Percentiles rank a stretch among this genome's conserved stretches.
phyloP scores from a whole-genome alignment of 1,140 invertebrate genomes.

The Heliothis virescens region DNA sequence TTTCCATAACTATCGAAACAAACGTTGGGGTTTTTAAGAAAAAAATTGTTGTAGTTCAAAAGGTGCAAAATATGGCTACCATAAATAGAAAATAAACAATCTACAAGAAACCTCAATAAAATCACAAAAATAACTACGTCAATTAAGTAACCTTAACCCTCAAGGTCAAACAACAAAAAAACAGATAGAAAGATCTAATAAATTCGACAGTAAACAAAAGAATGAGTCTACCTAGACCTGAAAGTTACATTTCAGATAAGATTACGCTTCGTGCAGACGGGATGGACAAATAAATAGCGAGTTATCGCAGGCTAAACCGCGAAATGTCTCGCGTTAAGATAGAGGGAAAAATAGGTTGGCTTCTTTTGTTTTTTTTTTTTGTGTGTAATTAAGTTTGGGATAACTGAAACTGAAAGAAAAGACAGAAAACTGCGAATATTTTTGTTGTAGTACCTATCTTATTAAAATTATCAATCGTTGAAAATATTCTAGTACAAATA shows the following conservation, averaged over 20 bases:
- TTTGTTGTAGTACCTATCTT: no score
- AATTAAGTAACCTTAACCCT: background rate
- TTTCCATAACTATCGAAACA: no score
- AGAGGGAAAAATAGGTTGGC: constrained; percentile 62
- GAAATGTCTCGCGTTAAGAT: constrained; percentile 68
- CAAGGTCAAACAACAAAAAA: background rate
- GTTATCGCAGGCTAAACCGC: constrained; percentile 70
- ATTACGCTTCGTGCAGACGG: constrained; percentile 49
- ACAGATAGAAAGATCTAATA: constrained; percentile 2
- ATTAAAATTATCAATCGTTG: no score
- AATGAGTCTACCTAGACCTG: constrained; percentile 43
- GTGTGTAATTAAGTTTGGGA: background rate
- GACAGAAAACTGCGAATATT: no score
- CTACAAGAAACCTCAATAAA: no score
- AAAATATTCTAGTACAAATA: no score
- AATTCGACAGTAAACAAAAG: constrained; percentile 34
- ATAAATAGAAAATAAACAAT: no score
- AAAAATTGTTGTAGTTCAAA: no score
- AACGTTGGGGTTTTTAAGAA: no score
- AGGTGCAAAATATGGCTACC: no score
- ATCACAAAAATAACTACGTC: no score
- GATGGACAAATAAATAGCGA: constrained; percentile 65
- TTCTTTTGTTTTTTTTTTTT: constrained; percentile 20
- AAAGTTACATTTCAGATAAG: constrained; percentile 56
- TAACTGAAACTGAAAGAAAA: no score